Base-by-base conservation (phyloP, 2,888 invertebrate species). In the Lasioglossum vierecki region DNA sequence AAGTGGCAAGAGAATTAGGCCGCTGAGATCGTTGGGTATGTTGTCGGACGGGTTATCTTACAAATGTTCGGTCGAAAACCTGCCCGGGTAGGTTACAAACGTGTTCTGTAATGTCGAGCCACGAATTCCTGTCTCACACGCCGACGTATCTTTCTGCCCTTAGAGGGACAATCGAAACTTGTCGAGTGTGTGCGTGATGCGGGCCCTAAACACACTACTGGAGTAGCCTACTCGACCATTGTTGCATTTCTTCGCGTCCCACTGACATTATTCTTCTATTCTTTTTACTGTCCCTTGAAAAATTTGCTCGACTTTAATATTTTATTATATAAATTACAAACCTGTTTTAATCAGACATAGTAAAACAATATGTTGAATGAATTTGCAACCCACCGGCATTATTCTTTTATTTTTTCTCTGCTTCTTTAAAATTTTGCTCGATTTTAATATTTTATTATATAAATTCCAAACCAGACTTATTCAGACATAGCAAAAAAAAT, bases 21-120 rank as follows among this genome's bases (percentile, higher is more conserved):
- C 91, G 91, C 72, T 76, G 85, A 89, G 91, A 91, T 81, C 87
- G 88, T 85, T 77, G 90, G 89, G 88, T 88, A 91, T 90, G 90
- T 82, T 85, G 91, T 90, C 88, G 79, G 89, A 90, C 91, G 90
- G 89, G 91, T 91, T 91, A 91, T 91, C 91, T 91, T 89, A 90
- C 91, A 90, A 91, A 91, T 89, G 91, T 90, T 91, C 89, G 86
- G 83, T 86, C 84, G 87, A 90, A 91, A 91, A 91, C 91, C 91
- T 88, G 91, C 86, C 83, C 83, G 86, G 91, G 83, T 91, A 87
- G 91, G 87, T 91, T 91, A 90, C 87, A 90, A 87, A 91, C 91
- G 89, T 91, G 90, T 91, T 91, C 89, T 84, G 88, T 91, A 91
- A 91, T 88, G 89, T 89, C 87, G 84, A 83, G 83, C 88, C 87